These are phyloP conservation scores for Rhinatrema bivittatum DNA, from an alignment of 2,797 vertebrate species.

Conservation along the genomic window DNA sequence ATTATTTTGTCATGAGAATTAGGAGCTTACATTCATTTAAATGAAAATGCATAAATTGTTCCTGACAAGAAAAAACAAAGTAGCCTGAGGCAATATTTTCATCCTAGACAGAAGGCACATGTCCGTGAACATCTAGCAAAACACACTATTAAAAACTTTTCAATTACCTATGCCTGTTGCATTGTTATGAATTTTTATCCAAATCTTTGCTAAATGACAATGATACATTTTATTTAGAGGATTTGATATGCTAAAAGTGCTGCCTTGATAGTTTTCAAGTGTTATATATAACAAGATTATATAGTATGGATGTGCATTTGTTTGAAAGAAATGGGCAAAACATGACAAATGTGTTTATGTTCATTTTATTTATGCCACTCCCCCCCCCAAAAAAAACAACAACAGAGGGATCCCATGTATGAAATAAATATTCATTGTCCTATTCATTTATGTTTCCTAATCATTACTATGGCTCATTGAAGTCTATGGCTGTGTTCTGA, in stretches of 20 bases:
- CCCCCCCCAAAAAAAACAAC: too few species aligned
- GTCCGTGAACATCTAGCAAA: slow-evolving; percentile 70
- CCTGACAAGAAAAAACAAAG: slow-evolving; percentile 70
- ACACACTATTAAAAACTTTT: slow-evolving; percentile 70
- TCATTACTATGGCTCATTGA: too few species aligned
- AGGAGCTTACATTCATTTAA: slow-evolving; percentile 65
- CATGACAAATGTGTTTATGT: too few species aligned
- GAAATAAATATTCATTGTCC: too few species aligned
- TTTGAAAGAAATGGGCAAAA: too few species aligned
- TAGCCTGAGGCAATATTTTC: slow-evolving; percentile 65
- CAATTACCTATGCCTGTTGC: slow-evolving; percentile 65
- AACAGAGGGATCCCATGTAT: too few species aligned
- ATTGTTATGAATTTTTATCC: slow-evolving; percentile 69
- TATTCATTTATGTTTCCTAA: too few species aligned
- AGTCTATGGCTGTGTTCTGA: too few species aligned
- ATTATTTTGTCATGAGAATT: slow-evolving; percentile 67
- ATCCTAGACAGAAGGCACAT: slow-evolving; percentile 69
- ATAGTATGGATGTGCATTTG: too few species aligned
- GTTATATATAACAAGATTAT: too few species aligned
- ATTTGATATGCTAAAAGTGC: slow-evolving; percentile 42
- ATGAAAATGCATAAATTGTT: slow-evolving; percentile 67
- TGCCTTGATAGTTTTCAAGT: too few species aligned
- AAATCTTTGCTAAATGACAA: slow-evolving; percentile 34
- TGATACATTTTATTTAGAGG: slow-evolving; percentile 46
- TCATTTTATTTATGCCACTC: too few species aligned